Conservation (phyloP, 2,797 vertebrate species). For the Epinephelus awoara region DNA sequence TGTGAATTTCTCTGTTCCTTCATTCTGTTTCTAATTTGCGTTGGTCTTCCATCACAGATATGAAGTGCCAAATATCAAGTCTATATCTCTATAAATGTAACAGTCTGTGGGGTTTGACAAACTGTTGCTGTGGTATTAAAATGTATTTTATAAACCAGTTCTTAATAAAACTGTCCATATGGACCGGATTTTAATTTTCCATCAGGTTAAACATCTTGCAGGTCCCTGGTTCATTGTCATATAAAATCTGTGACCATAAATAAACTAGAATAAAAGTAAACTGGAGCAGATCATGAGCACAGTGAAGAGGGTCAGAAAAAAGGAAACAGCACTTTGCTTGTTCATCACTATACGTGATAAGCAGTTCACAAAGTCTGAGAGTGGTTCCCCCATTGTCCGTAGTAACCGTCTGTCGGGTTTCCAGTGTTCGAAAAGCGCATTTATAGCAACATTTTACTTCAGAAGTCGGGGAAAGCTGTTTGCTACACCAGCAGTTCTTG, state of each 20-base stretch:
- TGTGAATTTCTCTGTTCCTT: conserved; percentile 23
- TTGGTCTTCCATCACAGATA: background rate
- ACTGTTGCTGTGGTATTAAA: conserved; percentile 11
- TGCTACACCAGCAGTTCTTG: conserved; percentile 42
- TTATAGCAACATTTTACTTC: conserved; percentile 55
- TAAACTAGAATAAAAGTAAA: conserved; percentile 51
- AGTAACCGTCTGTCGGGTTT: conserved; percentile 62
- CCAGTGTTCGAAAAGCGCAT: conserved; percentile 80
- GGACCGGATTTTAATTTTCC: conserved; percentile 17
- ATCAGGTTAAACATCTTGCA: conserved; percentile 23
- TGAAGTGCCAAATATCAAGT: background rate
- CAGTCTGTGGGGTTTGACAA: conserved; percentile 13
- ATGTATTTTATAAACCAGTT: background rate
- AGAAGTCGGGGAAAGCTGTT: conserved; percentile 36
- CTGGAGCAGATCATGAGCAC: conserved; percentile 49
- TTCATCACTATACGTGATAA: conserved; percentile 44
- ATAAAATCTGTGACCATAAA: conserved; percentile 60
- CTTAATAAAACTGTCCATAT: conserved; percentile 18
- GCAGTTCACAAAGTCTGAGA: conserved; percentile 56
- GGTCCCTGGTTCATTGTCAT: conserved; percentile 19
- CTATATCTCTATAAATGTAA: conserved; percentile 6
- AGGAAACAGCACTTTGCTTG: conserved; percentile 50
- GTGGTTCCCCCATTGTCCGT: conserved; percentile 44
- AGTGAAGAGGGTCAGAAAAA: conserved; percentile 50
- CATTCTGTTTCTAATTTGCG: background rate